Evolutionary conservation across 2,888 invertebrate genomes (phyloP), one percentile per base, ranked within the genome.

Genomic region (Perdita meconis): DNA sequence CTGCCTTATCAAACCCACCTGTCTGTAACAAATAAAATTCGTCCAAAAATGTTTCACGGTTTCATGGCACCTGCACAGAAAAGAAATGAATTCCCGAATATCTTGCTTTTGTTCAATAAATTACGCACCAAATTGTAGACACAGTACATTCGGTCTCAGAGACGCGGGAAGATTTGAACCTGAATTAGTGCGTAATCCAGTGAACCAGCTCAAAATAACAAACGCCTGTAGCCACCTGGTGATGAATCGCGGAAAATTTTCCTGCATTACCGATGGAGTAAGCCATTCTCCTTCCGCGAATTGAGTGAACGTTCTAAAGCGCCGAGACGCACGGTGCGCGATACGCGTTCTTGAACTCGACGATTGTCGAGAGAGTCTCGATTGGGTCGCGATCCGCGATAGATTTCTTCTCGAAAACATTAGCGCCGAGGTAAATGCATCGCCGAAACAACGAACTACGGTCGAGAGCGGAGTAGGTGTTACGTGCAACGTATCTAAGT

Each of bases 361-460:
- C 30, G 57, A 61, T 34, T 36, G 44, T 53, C 56, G 65, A 63
- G 71, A 50, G 55, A 47, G 36, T 47, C 67, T 71, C 53, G 60
- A 65, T 71, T 60, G 42, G 63, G 30, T 59, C n/a, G n/a, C n/a
- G n/a, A n/a, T n/a, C 38, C 24, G 36, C 59, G 44, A 63, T 73
- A 73, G 59, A 50, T 71, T 70, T 78, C 68, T 55, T 34, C 26
- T n/a, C 19, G 44, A 73, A 79, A 80, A 78, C 79, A 80, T 80
- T 73, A 80, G 80, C 78, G 80, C 66, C 73, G 61, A 59, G 13
- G 51, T 65, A 66, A 69, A 68, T 60, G 55, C 38, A 53, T 72
- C 72, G 79, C 69, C 66, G 69, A 73, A 73, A 61, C 36, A 63
- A 51, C 78, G 80, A 78, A 80, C 72, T 80, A 78, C 57, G 16